Conservation (phyloP, 92 coral and sea anemone species). For the Epizoanthus fatuus region DNA sequence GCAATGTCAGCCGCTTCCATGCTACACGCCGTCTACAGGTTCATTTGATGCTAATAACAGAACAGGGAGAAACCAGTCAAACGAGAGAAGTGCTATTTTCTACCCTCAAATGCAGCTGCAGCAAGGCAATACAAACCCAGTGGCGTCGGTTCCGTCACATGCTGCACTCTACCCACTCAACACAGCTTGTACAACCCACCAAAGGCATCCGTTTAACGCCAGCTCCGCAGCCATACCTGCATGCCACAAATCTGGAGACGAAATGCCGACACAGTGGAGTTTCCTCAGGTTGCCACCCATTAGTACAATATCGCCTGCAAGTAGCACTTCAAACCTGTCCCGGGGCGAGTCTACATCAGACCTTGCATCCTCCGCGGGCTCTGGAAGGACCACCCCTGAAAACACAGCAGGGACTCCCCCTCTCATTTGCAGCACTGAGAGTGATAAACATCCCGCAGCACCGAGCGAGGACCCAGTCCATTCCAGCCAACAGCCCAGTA, state of each 20-base stretch:
- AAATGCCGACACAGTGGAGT: slow-evolving; percentile 86
- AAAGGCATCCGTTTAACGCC: slow-evolving; percentile 51
- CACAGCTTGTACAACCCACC: slow-evolving; percentile 50
- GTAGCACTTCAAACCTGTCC: slow-evolving; percentile 55
- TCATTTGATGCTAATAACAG: slow-evolving; percentile 19
- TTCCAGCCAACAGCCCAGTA: not conserved
- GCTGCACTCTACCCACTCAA: not conserved
- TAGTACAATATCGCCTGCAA: slow-evolving; percentile 79
- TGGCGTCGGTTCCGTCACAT: not conserved
- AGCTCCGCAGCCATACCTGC: slow-evolving; percentile 5
- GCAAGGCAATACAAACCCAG: slow-evolving; percentile 33
- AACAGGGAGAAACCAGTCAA: slow-evolving; percentile 3
- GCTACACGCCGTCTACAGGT: not conserved
- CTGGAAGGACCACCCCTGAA: slow-evolving; percentile 34
- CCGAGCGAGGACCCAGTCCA: not conserved
- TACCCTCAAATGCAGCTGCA: slow-evolving; percentile 24
- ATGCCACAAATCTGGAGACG: slow-evolving; percentile 45
- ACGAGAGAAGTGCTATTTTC: slow-evolving; percentile 41
- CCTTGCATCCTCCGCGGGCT: slow-evolving; percentile 19
- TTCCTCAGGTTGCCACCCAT: slow-evolving; percentile 85
- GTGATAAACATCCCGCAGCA: not conserved
- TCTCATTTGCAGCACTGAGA: not conserved
- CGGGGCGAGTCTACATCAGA: slow-evolving; percentile 4
- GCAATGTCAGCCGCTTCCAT: not conserved
- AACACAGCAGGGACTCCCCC: slow-evolving; percentile 9